Evolutionary conservation across 2,888 invertebrate genomes (phyloP).

Genomic region (Diabrotica balteata): DNA sequence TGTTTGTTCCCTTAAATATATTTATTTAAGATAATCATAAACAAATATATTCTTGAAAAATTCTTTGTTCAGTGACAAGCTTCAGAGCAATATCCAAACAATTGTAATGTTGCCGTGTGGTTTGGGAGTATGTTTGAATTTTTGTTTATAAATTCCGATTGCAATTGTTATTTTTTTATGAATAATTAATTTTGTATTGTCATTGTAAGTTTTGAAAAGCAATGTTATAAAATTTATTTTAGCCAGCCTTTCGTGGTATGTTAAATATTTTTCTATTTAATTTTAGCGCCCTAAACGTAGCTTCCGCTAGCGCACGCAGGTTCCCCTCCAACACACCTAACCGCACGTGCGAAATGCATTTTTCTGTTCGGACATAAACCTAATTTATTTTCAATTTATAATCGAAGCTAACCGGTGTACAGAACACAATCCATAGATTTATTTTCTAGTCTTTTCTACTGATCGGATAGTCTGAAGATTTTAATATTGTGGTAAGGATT

Average conservation of each 20-base stretch:
- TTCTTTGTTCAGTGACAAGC: no score
- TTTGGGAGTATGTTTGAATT: no score
- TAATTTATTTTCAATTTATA: conserved; percentile 42
- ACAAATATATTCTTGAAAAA: no score
- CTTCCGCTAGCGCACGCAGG: conserved; percentile 38
- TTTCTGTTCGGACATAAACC: conserved; percentile 36
- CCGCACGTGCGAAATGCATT: conserved; percentile 48
- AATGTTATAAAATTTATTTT: background rate
- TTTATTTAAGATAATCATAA: no score
- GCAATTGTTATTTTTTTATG: no score
- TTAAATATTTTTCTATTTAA: conserved; percentile 22
- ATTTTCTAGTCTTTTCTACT: conserved; percentile 41
- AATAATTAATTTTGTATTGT: background rate
- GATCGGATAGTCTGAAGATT: conserved; percentile 30
- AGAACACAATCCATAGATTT: conserved; percentile 18
- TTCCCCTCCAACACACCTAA: conserved; percentile 20
- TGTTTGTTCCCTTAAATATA: no score
- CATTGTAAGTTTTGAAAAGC: background rate
- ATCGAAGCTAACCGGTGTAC: conserved; percentile 36
- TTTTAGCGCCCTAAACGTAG: conserved; percentile 33
- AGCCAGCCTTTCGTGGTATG: background rate
- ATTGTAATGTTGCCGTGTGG: no score
- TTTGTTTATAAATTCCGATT: no score
- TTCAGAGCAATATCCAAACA: no score
- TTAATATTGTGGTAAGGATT: conserved; percentile 45